These are phyloP conservation scores for Mionectes macconnelli DNA, from an alignment of 2,113 vertebrate genomes.

Conservation along the genomic window DNA sequence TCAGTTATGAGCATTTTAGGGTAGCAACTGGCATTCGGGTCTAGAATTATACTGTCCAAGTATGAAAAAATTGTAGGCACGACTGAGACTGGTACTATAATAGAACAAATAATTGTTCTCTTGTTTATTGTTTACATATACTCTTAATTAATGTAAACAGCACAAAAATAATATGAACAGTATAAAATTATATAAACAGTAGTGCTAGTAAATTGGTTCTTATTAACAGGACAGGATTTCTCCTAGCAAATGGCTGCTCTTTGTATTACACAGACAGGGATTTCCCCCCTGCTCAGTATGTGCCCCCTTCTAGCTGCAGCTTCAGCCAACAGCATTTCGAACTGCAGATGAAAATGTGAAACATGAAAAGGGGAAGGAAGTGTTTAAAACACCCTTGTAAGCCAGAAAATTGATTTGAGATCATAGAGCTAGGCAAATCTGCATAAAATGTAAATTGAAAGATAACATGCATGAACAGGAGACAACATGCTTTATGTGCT, in stretches of 20 bases:
- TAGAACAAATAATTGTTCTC: neutral
- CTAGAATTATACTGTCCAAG: neutral
- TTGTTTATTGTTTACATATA: neutral
- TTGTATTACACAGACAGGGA: neutral
- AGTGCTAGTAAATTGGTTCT: neutral
- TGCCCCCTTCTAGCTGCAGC: neutral
- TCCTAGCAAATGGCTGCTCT: neutral
- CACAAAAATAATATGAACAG: neutral
- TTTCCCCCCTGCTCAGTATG: neutral
- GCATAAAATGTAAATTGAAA: constrained; percentile 38
- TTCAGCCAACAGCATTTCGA: neutral
- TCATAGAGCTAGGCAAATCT: constrained; percentile 17
- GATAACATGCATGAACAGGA: constrained; percentile 55
- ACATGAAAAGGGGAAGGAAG: neutral
- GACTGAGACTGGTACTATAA: neutral
- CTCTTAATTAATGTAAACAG: neutral
- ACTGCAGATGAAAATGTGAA: neutral
- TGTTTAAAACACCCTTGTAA: constrained; percentile 1
- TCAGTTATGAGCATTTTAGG: neutral
- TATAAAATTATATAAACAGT: neutral
- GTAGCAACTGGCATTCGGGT: neutral
- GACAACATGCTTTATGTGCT: constrained; percentile 41
- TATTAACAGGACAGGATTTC: neutral
- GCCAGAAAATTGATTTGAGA: constrained; percentile 6
- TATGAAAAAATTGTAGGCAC: neutral